These are phyloP conservation scores for Typhlichthys subterraneus DNA, from an alignment of 2,797 vertebrate species.

Conservation along the genomic window DNA sequence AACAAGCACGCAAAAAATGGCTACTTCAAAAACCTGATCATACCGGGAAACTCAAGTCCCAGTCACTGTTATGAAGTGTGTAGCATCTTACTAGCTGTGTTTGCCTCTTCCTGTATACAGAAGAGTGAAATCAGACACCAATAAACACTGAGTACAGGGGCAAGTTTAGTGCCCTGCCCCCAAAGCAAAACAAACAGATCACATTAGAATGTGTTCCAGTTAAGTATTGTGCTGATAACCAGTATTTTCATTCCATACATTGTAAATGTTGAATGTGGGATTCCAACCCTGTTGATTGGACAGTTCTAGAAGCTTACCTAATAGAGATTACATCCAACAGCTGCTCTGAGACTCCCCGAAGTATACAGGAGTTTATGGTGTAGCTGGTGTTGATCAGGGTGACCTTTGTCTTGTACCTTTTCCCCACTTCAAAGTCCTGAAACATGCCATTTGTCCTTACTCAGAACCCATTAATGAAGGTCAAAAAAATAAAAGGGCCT, in stretches of 20 bases:
- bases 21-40: too few species aligned
- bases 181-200: too few species aligned
- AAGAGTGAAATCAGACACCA: too few species aligned
- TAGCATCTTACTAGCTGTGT: too few species aligned
- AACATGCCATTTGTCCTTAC: constrained; percentile 21
- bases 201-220: too few species aligned
- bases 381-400: constrained; percentile 84
- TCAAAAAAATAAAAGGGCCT: not conserved
- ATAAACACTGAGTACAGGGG: too few species aligned
- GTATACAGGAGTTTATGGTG: constrained; percentile 80
- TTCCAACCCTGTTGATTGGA: not conserved
- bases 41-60: too few species aligned
- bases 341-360: constrained; percentile 78
- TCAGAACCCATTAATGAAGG: constrained; percentile 4
- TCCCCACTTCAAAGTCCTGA: constrained; percentile 91
- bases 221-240: not conserved
- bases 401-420: constrained; percentile 86
- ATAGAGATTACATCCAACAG: constrained; percentile 82
- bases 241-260: not conserved
- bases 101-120: too few species aligned
- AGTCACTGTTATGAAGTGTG: too few species aligned
- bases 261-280: not conserved
- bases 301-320: constrained; percentile 64
- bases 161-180: too few species aligned
- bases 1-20: too few species aligned